Evolutionary conservation across 2,888 invertebrate species (phyloP).

Genomic region (Drymonia ruficornis): DNA sequence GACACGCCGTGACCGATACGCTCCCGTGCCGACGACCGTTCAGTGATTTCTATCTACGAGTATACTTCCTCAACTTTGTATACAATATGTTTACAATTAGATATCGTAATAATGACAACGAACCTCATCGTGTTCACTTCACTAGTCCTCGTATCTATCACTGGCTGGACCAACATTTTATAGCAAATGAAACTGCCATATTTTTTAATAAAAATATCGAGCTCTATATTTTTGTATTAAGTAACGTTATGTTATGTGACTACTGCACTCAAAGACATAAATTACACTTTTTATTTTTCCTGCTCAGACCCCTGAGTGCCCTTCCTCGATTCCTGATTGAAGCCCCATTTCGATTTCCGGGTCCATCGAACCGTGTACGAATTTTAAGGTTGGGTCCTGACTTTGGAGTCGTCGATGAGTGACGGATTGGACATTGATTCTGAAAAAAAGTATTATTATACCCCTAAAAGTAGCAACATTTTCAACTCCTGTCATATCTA

Average conservation of each 20-base stretch:
- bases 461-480: too few relatives aligned
- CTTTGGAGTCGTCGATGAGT: background rate
- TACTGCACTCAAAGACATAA: background rate
- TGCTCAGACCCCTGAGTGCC: slow-evolving; percentile 12
- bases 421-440: slow-evolving; percentile 6
- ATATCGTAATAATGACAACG: too few relatives aligned
- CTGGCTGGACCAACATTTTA: too few relatives aligned
- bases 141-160: too few relatives aligned
- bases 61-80: slow-evolving; percentile 1
- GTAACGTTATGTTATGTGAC: background rate
- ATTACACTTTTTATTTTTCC: slow-evolving; percentile 5
- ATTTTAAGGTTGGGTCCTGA: slow-evolving; percentile 23
- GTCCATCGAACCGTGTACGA: slow-evolving; percentile 15
- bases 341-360: slow-evolving; percentile 27
- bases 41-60: slow-evolving; percentile 7
- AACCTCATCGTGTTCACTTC: too few relatives aligned
- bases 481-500: too few relatives aligned
- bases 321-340: slow-evolving; percentile 22
- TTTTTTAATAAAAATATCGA: background rate
- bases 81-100: background rate
- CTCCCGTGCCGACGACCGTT: slow-evolving; percentile 4
- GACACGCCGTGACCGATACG: slow-evolving; percentile 18
- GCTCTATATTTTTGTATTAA: background rate
- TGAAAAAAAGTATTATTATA: background rate
- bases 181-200: too few relatives aligned